These are phyloP conservation scores for Metopolophium dirhodum DNA, from an alignment of 1,140 invertebrate genomes.

Conservation along the genomic window DNA sequence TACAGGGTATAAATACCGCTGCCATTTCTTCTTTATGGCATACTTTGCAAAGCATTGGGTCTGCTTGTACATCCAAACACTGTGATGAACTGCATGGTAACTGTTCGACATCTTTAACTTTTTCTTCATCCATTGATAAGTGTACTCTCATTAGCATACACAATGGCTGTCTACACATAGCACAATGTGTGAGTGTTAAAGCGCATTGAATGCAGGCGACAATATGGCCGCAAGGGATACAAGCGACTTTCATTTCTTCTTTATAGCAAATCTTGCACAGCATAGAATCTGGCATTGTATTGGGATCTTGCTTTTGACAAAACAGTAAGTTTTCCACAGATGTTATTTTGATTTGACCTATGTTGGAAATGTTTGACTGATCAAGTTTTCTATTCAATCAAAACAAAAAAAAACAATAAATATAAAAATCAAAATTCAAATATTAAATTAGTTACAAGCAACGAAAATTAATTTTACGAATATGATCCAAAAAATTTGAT, in stretches of 20 bases:
- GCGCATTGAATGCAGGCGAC: constrained; percentile 86
- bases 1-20: constrained; percentile 84
- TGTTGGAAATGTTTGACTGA: not conserved
- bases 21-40: constrained; percentile 81
- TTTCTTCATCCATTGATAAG: constrained; percentile 66
- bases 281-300: constrained; percentile 37
- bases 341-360: not conserved
- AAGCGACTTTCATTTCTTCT: constrained; percentile 82
- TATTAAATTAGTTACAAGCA: no score
- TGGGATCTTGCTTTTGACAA: not conserved
- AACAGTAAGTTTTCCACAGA: not conserved
- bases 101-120: constrained; percentile 70
- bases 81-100: constrained; percentile 51
- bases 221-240: constrained; percentile 88
- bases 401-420: no score
- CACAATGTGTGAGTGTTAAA: constrained; percentile 77
- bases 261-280: constrained; percentile 78
- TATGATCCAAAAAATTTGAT: no score
- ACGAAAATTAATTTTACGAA: no score
- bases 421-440: no score
- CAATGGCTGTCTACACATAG: constrained; percentile 78
- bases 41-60: constrained; percentile 71
- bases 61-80: constrained; percentile 18
- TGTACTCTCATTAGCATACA: constrained; percentile 77
- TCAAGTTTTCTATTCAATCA: constrained; percentile 17